Conservation (phyloP, 2,888 invertebrate species). For the Lasioglossum leucozonium region DNA sequence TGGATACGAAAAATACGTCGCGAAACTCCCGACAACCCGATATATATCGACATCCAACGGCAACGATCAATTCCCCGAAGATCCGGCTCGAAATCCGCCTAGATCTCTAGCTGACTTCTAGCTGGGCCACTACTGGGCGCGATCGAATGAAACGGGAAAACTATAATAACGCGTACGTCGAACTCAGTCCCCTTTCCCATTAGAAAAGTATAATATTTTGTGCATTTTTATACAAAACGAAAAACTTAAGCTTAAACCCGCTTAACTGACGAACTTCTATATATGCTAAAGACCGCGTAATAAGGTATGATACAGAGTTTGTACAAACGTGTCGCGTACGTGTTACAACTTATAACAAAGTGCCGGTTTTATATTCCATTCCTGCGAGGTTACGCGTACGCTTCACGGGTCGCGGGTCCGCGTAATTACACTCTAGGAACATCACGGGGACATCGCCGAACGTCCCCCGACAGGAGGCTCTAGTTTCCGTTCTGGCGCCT, state of each 20-base stretch:
- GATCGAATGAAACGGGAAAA: conserved; percentile 37
- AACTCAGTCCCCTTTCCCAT: conserved; percentile 51
- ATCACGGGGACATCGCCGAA: conserved; percentile 61
- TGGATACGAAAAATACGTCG: too few species aligned
- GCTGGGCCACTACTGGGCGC: conserved; percentile 35
- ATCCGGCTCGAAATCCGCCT: conserved; percentile 12
- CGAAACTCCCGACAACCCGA: too few species aligned
- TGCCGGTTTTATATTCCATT: conserved; percentile 34
- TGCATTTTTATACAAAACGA: conserved; percentile 71
- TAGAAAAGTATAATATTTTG: conserved; percentile 73
- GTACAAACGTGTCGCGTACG: conserved; percentile 71
- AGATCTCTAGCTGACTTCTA: conserved; percentile 27
- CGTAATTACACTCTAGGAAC: conserved; percentile 74
- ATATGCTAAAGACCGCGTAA: conserved; percentile 64
- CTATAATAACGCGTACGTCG: conserved; percentile 61
- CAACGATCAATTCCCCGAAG: not conserved
- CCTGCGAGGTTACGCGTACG: conserved; percentile 54
- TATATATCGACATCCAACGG: too few species aligned
- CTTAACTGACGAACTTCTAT: conserved; percentile 66
- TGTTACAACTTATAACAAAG: conserved; percentile 50
- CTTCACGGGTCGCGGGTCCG: conserved; percentile 31
- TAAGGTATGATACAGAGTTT: conserved; percentile 77
- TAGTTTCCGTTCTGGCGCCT: conserved; percentile 26
- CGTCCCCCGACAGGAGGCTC: conserved; percentile 41
- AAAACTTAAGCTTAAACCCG: conserved; percentile 64